Base-by-base conservation (phyloP, 2,888 invertebrate species). In the Clanis bilineata region DNA sequence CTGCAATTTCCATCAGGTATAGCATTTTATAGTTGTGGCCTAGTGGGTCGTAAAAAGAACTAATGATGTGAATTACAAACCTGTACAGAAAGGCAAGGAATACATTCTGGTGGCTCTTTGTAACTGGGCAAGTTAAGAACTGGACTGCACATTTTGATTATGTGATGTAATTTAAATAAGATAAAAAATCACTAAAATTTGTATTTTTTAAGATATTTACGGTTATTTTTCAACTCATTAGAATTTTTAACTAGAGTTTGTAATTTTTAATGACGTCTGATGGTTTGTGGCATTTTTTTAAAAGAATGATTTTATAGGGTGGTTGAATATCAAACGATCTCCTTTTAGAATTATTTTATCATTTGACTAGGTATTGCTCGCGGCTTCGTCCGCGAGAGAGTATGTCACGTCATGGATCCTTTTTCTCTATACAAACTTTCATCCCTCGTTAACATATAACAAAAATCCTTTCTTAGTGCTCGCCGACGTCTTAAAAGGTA, bases 131-230 rank as follows among this genome's bases (percentile, higher is more conserved):
- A 67, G 62, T 78, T 63, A 57, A 69, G 62, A 12, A 83, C 57
- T 25, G 87, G 87, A 66, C 82, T 85, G 64, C 86, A 87, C 87
- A 87, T 88, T 62, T 39, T 72, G 15, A 41, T 60, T 58, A 38
- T 60, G 51, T 23, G 62, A 57, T 55, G 45, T 59, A 60, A 59
- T 62, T 62, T 41, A 36, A 60, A 54, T 39, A 32, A 23, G 12
- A 41, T 41, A 7, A 2, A 18, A 18, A 59, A 43, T 32, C 15
- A 57, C 22, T 23, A 4, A 39, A 25, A 51, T 22, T 45, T 47
- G 9, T 15, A 58, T 10, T 15, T 39, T 51, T 58, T 47, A 23
- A 18, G 15, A 15, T 25, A 18, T 51, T 32, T 32, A 15, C 10
- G 4, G 10, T 32, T 18, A 15, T 18, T 12, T 51, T 51, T 32